Evolutionary conservation across 2,888 invertebrate genomes (phyloP), one percentile per base, ranked within the genome.

Genomic region (Dasypogon diadema): DNA sequence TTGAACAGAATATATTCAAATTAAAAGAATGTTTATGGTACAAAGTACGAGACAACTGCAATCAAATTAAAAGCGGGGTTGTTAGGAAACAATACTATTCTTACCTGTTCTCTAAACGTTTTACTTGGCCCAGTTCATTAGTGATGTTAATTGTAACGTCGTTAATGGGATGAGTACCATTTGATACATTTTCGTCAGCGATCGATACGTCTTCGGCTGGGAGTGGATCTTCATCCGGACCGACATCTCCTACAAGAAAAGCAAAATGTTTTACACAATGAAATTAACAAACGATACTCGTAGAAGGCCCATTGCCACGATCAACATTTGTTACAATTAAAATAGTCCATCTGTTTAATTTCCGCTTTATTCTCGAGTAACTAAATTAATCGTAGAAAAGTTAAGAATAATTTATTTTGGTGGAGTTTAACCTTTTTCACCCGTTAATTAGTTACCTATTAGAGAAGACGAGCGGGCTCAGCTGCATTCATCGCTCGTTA

Each of bases 111-210:
- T 84, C 82, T 18, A 85, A 78, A 5, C 83, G 82, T 70, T 83
- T 84, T 76, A 83, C 81, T 80, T 85, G 84, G 1, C 85, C 86
- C 80, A 81, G 80, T 80, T 86, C 86, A 78, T 85, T 86, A 73
- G 84, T 85, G 77, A 86, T 82, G 81, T 84, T 86, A 74, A 86
- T 86, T 70, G 83, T 83, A 75, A 86, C 83, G 37, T 80, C 79
- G 37, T 73, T 63, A 56, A 22, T 58, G 42, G n/a, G 68, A 30
- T 22, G 75, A 10, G 46, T 74, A 14, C 46, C 56, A 46, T 58
- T 58, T 58, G 74, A 46, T 26, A 42, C 56, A 26, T 6, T 77
- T 77, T 74, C 78, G 79, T 82, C 30, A 78, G 81, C 30, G 75
- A 80, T 81, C 30, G 81, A 80, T 24, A 80, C 77, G 77, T 85